Percentiles rank a stretch among this genome's conserved stretches.
Evolutionary conservation across 92 coral and sea anemone genomes (phyloP).

Genomic region (Virgularia gustaviana): DNA sequence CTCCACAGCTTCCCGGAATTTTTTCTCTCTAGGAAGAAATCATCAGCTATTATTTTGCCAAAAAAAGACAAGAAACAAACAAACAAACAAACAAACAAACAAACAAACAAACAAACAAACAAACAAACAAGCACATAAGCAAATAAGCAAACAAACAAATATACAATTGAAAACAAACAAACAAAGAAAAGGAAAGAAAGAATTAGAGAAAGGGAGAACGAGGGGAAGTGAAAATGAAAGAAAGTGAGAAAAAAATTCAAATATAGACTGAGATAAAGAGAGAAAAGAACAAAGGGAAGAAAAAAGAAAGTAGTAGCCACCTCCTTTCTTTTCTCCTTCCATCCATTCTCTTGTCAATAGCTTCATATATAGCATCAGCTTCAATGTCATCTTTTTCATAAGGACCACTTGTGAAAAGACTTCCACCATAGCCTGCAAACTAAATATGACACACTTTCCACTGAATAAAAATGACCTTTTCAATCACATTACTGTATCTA

Average conservation of each 20-base stretch:
- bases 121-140: too few relatives aligned
- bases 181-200: too few relatives aligned
- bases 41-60: neutral
- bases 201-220: too few relatives aligned
- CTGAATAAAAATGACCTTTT: too few relatives aligned
- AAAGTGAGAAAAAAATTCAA: neutral
- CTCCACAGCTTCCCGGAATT: too few relatives aligned
- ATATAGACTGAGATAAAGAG: neutral
- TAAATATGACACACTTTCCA: constrained; percentile 22
- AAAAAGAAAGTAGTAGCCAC: constrained; percentile 34
- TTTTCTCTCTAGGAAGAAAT: neutral
- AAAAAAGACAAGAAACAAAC: neutral
- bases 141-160: too few relatives aligned
- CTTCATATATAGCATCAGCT: constrained; percentile 93
- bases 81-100: too few relatives aligned
- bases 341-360: constrained; percentile 97
- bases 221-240: too few relatives aligned
- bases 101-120: too few relatives aligned
- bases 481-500: too few relatives aligned
- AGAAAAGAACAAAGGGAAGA: neutral
- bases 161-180: too few relatives aligned
- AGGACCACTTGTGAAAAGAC: constrained; percentile 88
- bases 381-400: constrained; percentile 98
- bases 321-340: constrained; percentile 93
- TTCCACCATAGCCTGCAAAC: constrained; percentile 99